Base-by-base conservation (phyloP, 2,888 invertebrate species). In the Taphrorychus bicolor region DNA sequence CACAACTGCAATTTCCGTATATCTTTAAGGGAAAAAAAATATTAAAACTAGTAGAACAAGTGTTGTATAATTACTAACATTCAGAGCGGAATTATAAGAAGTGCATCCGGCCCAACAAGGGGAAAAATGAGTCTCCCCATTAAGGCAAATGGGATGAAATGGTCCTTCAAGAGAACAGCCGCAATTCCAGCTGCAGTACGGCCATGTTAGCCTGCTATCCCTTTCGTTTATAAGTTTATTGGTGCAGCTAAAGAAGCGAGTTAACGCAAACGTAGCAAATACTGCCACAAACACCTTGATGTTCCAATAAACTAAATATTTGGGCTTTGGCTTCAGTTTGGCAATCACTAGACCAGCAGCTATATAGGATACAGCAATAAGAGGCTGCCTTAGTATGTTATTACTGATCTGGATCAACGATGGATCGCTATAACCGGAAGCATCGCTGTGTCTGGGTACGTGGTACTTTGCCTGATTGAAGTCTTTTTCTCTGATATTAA, bases 91-190 rank as follows among this genome's bases (percentile, higher is more conserved):
- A 52, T 82, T 76, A 2, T 75, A 73, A 3, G 60, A 73, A 4
- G 79, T 80, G 76, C 92, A 92, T 0, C 92, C 92, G 2, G 92
- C 92, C 74, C 88, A 87, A 78, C 92, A 92, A 0, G 92, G 89
- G 0, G 89, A 90, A 76, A 88, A 92, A 77, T 86, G 91, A 0
- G 88, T 89, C 4, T 83, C 79, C 67, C 84, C 85, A 67, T 82
- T 82, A 1, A 87, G 84, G 74, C 90, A 91, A 22, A 91, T 85
- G 0, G 91, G 91, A 61, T 86, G 84, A 74, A 89, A 91, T 17
- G 80, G 78, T 52, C 82, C 79, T 19, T 82, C 81, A 22, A 81
- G 77, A 16, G 77, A 76, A 74, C 89, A 89, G 17, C 83, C 80
- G 72, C 89, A 89, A 42, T 85, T 76, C 23, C 79, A 80, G 69